phyloP scores from a whole-genome alignment of 1,140 invertebrate species.

The Musca domestica region DNA sequence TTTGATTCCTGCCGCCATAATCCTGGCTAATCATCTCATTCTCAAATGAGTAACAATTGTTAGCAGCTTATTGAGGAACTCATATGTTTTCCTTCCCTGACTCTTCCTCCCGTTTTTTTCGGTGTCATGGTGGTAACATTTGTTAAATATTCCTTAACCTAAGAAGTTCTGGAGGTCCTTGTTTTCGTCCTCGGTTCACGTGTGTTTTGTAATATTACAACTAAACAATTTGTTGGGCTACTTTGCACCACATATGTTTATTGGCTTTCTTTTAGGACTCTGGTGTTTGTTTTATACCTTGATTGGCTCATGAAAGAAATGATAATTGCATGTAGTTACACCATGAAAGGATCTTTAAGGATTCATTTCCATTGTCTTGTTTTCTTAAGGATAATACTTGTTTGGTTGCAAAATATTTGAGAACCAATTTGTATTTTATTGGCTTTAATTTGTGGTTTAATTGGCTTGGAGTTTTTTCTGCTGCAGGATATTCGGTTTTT shows the following conservation, averaged over 20 bases:
- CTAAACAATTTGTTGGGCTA: no score
- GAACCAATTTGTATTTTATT: not conserved
- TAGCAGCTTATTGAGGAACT: not conserved
- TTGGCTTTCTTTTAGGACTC: not conserved
- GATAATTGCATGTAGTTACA: no score
- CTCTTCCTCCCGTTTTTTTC: no score
- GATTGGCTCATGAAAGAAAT: no score
- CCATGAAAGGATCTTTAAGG: not conserved
- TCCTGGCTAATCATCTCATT: not conserved
- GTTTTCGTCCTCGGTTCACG: not conserved
- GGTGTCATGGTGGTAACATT: conserved; percentile 1
- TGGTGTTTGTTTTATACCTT: not conserved
- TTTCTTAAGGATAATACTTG: not conserved
- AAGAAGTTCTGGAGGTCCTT: not conserved
- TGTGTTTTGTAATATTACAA: no score
- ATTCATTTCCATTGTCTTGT: not conserved
- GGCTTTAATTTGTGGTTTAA: conserved; percentile 9
- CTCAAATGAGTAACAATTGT: not conserved
- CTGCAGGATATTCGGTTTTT: no score
- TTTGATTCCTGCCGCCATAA: conserved; percentile 1
- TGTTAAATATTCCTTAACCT: not conserved
- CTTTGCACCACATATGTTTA: not conserved
- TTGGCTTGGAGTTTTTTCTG: no score
- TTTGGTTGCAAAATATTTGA: not conserved
- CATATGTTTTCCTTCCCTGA: no score